Evolutionary conservation across 2,113 vertebrate species (phyloP).

Genomic region (Gambusia holbrooki): DNA sequence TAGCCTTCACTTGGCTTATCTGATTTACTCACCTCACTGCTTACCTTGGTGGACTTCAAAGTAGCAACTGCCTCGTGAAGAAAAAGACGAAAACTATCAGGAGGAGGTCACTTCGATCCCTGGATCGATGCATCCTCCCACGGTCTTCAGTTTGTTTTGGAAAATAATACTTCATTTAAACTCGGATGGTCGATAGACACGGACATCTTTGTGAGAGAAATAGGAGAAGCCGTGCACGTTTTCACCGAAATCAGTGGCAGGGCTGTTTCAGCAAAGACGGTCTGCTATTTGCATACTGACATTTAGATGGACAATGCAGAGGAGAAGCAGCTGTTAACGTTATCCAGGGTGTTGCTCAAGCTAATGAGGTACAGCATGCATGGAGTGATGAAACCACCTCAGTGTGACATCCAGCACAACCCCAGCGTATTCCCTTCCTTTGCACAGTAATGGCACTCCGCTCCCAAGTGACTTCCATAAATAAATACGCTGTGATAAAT

Average conservation of each 20-base stretch:
- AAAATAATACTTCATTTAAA: constrained; percentile 40
- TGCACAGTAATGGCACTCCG: constrained; percentile 51
- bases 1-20: constrained; percentile 10
- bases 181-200: constrained; percentile 25
- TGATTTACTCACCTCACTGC: constrained; percentile 25
- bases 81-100: constrained; percentile 37
- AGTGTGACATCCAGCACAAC: constrained; percentile 39
- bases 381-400: constrained; percentile 37
- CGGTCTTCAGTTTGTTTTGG: constrained; percentile 23
- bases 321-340: constrained; percentile 27
- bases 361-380: constrained; percentile 44
- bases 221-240: not conserved
- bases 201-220: not conserved
- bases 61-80: constrained; percentile 28
- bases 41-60: constrained; percentile 32
- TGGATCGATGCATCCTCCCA: constrained; percentile 57
- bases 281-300: constrained; percentile 12
- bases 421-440: constrained; percentile 56
- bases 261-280: constrained; percentile 2
- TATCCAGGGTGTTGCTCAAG: constrained; percentile 36
- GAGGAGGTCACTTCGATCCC: constrained; percentile 52
- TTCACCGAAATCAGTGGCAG: not conserved
- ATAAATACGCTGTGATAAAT: constrained; percentile 56
- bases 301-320: constrained; percentile 10
- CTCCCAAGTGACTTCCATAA: constrained; percentile 67